These are phyloP conservation scores for Macrostomum cliftonense DNA, from an alignment of 2,888 invertebrate species.

Conservation along the genomic window DNA sequence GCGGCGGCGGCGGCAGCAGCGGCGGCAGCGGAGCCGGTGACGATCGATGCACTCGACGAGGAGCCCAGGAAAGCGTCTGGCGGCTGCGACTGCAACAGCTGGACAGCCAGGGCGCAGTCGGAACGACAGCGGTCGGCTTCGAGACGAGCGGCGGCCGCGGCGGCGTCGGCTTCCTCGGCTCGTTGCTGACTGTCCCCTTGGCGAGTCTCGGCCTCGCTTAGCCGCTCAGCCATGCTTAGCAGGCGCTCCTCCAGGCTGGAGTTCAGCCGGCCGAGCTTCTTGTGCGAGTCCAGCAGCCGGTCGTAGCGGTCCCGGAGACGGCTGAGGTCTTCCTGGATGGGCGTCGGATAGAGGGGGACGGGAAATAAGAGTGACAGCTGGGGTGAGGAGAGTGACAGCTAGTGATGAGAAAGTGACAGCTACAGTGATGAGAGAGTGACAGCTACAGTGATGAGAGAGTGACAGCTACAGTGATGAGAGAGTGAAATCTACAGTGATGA, in stretches of 20 bases:
- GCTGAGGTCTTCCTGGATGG: background rate
- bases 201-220: background rate
- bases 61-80: background rate
- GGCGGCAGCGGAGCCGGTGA: too few species aligned
- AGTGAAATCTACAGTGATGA: too few species aligned
- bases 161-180: background rate
- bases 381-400: too few species aligned
- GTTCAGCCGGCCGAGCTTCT: conserved; percentile 1
- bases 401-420: too few species aligned
- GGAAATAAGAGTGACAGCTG: too few species aligned
- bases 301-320: conserved; percentile 4
- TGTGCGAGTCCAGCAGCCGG: conserved; percentile 1
- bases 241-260: background rate
- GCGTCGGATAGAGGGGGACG: too few species aligned
- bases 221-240: background rate
- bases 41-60: too few species aligned
- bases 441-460: too few species aligned
- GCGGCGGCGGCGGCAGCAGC: too few species aligned
- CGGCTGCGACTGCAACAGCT: background rate
- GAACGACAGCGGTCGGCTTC: background rate
- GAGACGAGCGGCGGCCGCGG: background rate
- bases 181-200: background rate
- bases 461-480: too few species aligned
- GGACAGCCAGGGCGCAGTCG: conserved; percentile 1
- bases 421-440: too few species aligned